phyloP scores from a whole-genome alignment of 2,888 invertebrate genomes.

The Lasioglossum pauxillum region DNA sequence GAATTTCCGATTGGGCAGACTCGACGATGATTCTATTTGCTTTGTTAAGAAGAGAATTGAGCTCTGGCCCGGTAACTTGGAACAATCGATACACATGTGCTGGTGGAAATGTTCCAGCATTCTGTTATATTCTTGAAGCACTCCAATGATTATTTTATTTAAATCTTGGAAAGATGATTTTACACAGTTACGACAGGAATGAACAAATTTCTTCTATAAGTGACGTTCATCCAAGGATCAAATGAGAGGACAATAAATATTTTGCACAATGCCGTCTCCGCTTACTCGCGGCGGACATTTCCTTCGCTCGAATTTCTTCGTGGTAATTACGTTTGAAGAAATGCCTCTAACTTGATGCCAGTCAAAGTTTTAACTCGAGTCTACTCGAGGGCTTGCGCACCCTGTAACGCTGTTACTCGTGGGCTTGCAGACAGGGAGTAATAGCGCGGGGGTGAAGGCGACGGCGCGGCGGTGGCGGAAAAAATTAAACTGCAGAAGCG shows the following conservation, averaged over 20 bases:
- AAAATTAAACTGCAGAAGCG: constrained; percentile 39
- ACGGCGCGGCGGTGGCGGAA: background rate
- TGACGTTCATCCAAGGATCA: too few relatives aligned
- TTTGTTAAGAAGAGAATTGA: background rate
- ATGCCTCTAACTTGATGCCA: background rate
- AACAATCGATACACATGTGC: background rate
- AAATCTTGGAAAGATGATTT: too few relatives aligned
- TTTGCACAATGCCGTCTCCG: background rate
- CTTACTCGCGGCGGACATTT: background rate
- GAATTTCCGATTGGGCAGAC: background rate
- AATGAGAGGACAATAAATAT: background rate
- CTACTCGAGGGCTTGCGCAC: background rate
- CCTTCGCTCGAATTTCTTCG: background rate
- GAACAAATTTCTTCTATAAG: too few relatives aligned
- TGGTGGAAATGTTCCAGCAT: background rate
- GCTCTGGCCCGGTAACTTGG: background rate
- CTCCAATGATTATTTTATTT: too few relatives aligned
- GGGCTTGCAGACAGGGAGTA: background rate
- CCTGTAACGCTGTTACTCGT: background rate
- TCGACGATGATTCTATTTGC: background rate
- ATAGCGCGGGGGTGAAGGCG: background rate
- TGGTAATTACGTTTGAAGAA: background rate
- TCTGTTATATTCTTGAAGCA: background rate
- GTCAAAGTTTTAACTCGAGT: background rate
- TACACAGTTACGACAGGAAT: too few relatives aligned